Evolutionary conservation across 35 echinoderm and acorn worm species (phyloP).

Genomic region (Antedon bifida): DNA sequence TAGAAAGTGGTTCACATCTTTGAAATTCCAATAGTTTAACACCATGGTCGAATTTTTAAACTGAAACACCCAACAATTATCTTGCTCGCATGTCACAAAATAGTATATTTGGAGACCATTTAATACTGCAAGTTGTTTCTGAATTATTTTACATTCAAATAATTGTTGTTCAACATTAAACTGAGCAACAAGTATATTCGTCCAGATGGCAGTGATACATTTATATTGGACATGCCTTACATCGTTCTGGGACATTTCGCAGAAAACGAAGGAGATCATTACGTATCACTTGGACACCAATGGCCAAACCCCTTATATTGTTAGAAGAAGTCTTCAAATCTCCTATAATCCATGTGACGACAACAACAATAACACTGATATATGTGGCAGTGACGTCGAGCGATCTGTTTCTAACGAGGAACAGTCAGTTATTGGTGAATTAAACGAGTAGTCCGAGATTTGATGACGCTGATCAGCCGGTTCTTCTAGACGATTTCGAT

Average conservation of each 20-base stretch:
- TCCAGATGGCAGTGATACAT: no score
- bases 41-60: neutral
- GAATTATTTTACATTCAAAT: no score
- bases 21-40: no score
- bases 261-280: constrained; percentile 3
- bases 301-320: neutral
- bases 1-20: neutral
- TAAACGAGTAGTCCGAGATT: neutral
- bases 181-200: no score
- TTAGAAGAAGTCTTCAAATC: neutral
- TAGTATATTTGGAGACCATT: neutral
- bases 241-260: neutral
- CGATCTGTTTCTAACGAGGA: neutral
- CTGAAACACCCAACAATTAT: neutral
- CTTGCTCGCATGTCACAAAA: neutral
- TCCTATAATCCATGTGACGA: neutral
- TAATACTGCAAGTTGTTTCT: neutral
- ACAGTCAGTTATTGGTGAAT: neutral
- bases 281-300: neutral
- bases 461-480: neutral
- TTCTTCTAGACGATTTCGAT: neutral
- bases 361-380: neutral
- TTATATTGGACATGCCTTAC: no score
- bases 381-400: neutral
- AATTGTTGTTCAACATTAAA: no score